Evolutionary conservation across 2,888 invertebrate genomes (phyloP), one percentile per base, ranked within the genome.

Genomic region (Phyllotreta cruciferae): DNA sequence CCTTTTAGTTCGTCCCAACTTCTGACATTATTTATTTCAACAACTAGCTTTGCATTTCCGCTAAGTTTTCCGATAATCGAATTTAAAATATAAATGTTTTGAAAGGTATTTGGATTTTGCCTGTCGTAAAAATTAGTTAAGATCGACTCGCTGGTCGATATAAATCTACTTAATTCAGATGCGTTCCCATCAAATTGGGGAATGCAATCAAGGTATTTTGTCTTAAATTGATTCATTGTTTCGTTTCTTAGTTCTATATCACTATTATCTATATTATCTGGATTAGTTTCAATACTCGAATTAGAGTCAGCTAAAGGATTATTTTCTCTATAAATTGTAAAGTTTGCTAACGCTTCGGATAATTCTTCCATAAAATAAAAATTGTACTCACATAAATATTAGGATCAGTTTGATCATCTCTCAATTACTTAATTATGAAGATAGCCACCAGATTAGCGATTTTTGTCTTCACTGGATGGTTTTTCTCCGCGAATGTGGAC

Each of bases 81-180:
- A 49, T 66, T 61, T 49, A 64, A 52, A 11, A 66, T 10, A 57
- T 53, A 65, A 4, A 36, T 53, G 45, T 67, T 66, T 57, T 64
- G 57, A 41, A 66, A 63, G 52, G 10, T 42, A 36, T n/a, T 24
- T 52, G 63, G 58, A 38, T 66, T 56, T n/a, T 34, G 34, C 11
- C 1, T 34, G 41, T 67, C 53, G 11, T 55, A 44, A 57, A 62
- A 62, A 56, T 13, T 50, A 4, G n/a, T 53, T 13, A 56, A 56
- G 7, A 62, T 6, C n/a, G 13, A 37, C 9, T 62, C 56, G 35
- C 62, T 44, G 9, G 39, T 44, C 8, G 6, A 6, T 10, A 62
- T 24, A 39, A 55, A 37, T 39, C 41, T 1, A 13, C 50, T 55
- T 10, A 56, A 37, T 11, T 62, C 49, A 34, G 53, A 60, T 10